Evolutionary conservation across 2,888 invertebrate species (phyloP), one percentile per base, ranked within the genome.

Genomic region (Lasioglossum leucozonium): DNA sequence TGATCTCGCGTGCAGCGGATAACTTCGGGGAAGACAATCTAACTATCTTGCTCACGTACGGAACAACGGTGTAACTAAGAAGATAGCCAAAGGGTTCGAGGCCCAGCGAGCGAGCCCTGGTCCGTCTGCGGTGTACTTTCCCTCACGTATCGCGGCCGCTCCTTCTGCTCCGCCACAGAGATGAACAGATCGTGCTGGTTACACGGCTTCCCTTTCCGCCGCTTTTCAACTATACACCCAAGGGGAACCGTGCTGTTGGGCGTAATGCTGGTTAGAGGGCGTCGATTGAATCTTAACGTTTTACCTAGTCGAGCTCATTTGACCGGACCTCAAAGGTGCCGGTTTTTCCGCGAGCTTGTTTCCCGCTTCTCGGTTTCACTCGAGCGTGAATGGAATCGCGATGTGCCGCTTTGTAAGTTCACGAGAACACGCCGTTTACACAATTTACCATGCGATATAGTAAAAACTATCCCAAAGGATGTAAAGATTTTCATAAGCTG

Each of bases 1-100:
- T 91, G 87, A 90, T 88, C 84, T 89, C 85, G 79, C 87, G 77
- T 81, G 81, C 79, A 77, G 83, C 79, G 79, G 87, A 87, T 91
- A 91, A 91, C 90, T 91, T 91, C 51, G 81, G n/a, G 82, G 65
- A 91, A 91, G 87, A 90, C 89, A 91, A 91, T 91, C 89, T 88
- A 91, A 91, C 90, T 91, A 90, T 88, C 88, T 91, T 86, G 84
- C 87, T 81, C 86, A 86, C 87, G 88, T 89, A 87, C 85, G 75
- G 83, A 81, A 88, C 86, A 85, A 76, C 73, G 82, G 62, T 69
- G 89, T 85, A 90, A 90, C 84, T 87, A 90, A 87, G 84, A 78
- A 86, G 84, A 85, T 88, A 87, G 85, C 87, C 88, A 87, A 88
- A 81, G 83, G 87, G 83, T 85, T 87, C 81, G 77, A 75, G 77